A percentile compares a stretch with the other conserved stretches of the same genome.
These are phyloP conservation scores for Mizuhopecten yessoensis DNA, from an alignment of 1,140 invertebrate genomes.

Conservation along the genomic window DNA sequence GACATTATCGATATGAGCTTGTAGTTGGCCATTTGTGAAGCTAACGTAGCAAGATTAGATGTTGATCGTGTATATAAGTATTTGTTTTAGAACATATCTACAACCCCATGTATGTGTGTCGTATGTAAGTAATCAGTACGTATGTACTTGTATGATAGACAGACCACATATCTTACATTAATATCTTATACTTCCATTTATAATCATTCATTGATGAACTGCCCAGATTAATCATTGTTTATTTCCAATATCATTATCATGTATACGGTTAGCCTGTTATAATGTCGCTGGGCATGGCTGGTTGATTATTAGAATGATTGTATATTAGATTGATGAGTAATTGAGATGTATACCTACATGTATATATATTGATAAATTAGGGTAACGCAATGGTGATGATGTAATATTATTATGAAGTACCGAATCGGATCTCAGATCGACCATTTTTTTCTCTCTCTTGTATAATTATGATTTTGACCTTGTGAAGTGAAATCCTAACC, in stretches of 20 bases:
- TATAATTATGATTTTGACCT: conserved; percentile 36
- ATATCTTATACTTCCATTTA: background rate
- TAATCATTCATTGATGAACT: background rate
- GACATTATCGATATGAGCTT: conserved; percentile 25
- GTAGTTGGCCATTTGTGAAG: conserved; percentile 31
- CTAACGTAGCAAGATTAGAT: conserved; percentile 33
- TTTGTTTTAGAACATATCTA: conserved; percentile 38
- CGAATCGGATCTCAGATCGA: background rate
- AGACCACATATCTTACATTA: conserved; percentile 32
- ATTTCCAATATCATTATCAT: conserved; percentile 12
- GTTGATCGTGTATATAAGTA: background rate
- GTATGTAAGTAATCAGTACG: conserved; percentile 11
- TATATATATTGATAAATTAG: conserved; percentile 36
- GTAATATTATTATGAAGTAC: background rate
- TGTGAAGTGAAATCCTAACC: conserved; percentile 32
- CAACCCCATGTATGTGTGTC: conserved; percentile 37
- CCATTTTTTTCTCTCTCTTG: conserved; percentile 1
- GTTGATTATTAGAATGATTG: background rate
- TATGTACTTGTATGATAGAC: conserved; percentile 1
- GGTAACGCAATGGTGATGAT: conserved; percentile 37
- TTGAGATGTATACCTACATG: conserved; percentile 17
- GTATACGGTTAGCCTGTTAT: conserved; percentile 1
- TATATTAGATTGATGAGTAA: conserved; percentile 1
- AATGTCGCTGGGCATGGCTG: background rate
- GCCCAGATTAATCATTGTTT: background rate